These are phyloP conservation scores for Ceratina australensis DNA, from an alignment of 1,140 invertebrate species.

Conservation along the genomic window DNA sequence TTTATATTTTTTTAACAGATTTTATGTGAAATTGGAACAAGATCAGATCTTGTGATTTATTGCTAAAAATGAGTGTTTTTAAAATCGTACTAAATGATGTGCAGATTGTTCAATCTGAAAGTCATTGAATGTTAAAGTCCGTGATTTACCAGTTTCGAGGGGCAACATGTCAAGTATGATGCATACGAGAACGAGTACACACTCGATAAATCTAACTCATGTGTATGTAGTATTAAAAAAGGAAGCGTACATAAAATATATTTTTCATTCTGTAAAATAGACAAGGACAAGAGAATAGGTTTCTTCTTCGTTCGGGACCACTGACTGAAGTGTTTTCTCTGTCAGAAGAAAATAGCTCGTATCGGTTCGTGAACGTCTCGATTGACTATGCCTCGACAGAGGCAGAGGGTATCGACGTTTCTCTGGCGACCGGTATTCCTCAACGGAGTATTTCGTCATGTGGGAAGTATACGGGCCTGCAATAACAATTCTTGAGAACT, in stretches of 20 bases:
- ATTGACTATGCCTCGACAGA: slow-evolving; percentile 16
- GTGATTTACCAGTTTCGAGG: too few species aligned
- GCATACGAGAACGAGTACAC: too few species aligned
- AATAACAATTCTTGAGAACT: neutral
- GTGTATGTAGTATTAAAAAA: neutral
- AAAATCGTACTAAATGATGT: too few species aligned
- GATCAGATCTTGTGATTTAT: too few species aligned
- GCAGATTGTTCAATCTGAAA: too few species aligned
- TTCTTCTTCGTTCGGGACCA: neutral
- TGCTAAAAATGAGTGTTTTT: too few species aligned
- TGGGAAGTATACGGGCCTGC: slow-evolving; percentile 5
- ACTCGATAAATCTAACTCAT: too few species aligned
- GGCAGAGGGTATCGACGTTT: slow-evolving; percentile 35
- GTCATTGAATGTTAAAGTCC: too few species aligned
- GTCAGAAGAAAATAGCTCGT: slow-evolving; percentile 5
- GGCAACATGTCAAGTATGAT: too few species aligned
- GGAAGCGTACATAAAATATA: neutral
- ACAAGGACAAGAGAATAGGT: slow-evolving; percentile 15
- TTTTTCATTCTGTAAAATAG: neutral
- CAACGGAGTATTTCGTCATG: slow-evolving; percentile 11
- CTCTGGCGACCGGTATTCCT: slow-evolving; percentile 10
- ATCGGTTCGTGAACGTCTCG: slow-evolving; percentile 11
- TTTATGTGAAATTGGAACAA: too few species aligned
- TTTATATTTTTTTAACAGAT: too few species aligned
- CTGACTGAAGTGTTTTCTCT: slow-evolving; percentile 11